These are phyloP conservation scores for Lycaon pictus DNA, from an alignment of 2,113 vertebrate species.

Conservation along the genomic window DNA sequence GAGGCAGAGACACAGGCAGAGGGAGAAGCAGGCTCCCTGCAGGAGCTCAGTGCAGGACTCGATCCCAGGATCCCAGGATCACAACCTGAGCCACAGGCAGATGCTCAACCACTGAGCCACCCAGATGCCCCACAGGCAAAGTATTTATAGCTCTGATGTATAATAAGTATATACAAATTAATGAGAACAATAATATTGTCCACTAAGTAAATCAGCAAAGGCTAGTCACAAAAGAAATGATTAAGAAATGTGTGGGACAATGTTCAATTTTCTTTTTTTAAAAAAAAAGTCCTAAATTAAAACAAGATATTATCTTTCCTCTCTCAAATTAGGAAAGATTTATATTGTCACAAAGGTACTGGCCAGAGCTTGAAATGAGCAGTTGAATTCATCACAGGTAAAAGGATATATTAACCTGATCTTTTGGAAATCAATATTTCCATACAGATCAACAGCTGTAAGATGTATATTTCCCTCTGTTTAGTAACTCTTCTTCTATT, in stretches of 20 bases:
- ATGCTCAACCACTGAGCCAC: no score
- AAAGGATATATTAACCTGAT: not conserved
- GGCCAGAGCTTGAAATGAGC: not conserved
- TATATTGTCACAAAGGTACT: not conserved
- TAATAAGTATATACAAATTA: not conserved
- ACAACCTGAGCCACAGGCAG: no score
- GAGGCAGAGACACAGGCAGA: no score
- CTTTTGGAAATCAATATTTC: constrained; percentile 17
- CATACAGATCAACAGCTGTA: not conserved
- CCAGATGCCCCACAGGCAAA: not conserved
- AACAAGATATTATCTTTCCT: not conserved
- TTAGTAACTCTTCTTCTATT: not conserved
- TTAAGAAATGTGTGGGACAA: not conserved
- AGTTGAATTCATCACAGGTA: constrained; percentile 1
- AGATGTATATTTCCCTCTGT: constrained; percentile 8
- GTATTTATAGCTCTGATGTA: not conserved
- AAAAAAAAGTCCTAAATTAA: not conserved
- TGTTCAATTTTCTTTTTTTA: not conserved
- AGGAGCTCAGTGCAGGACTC: no score
- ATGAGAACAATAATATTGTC: not conserved
- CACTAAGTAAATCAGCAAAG: not conserved
- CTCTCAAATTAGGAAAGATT: constrained; percentile 17
- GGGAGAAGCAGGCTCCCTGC: no score
- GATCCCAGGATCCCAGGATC: no score
- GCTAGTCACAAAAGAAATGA: not conserved